Percentiles rank a stretch among this genome's conserved stretches.
Evolutionary conservation across 2,888 invertebrate species (phyloP).

Genomic region (Drosophila neotestacea): DNA sequence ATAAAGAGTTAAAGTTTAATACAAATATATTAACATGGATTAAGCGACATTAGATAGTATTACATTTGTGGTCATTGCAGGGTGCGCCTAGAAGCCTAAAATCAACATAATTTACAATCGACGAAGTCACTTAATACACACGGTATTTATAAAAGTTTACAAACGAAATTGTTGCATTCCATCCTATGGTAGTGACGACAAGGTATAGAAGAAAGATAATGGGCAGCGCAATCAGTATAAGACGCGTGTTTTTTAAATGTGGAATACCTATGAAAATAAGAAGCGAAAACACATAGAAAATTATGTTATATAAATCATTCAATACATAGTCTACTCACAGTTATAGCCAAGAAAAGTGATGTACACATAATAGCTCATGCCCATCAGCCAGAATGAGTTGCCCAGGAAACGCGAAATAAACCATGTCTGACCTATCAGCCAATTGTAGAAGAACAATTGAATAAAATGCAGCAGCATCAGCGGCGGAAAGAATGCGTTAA

Average conservation of each 20-base stretch:
- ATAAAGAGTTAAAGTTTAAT: slow-evolving; percentile 46
- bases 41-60: slow-evolving; percentile 53
- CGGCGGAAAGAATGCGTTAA: slow-evolving; percentile 99
- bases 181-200: slow-evolving; percentile 90
- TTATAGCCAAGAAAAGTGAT: slow-evolving; percentile 99
- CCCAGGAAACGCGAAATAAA: slow-evolving; percentile 94
- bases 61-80: slow-evolving; percentile 52
- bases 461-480: slow-evolving; percentile 96
- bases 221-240: slow-evolving; percentile 94
- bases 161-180: slow-evolving; percentile 93
- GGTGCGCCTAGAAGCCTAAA: slow-evolving; percentile 55
- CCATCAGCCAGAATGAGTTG: slow-evolving; percentile 97
- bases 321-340: slow-evolving; percentile 87
- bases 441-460: slow-evolving; percentile 94
- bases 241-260: slow-evolving; percentile 93
- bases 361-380: slow-evolving; percentile 96
- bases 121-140: slow-evolving; percentile 86
- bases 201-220: slow-evolving; percentile 91
- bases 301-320: background rate
- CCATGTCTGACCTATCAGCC: slow-evolving; percentile 91
- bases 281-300: background rate
- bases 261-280: slow-evolving; percentile 89
- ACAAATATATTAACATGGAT: slow-evolving; percentile 40
- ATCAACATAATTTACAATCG: slow-evolving; percentile 70
- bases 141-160: slow-evolving; percentile 94